These are phyloP conservation scores for Microctonus hyperodae DNA, from an alignment of 2,888 invertebrate genomes.

Conservation along the genomic window DNA sequence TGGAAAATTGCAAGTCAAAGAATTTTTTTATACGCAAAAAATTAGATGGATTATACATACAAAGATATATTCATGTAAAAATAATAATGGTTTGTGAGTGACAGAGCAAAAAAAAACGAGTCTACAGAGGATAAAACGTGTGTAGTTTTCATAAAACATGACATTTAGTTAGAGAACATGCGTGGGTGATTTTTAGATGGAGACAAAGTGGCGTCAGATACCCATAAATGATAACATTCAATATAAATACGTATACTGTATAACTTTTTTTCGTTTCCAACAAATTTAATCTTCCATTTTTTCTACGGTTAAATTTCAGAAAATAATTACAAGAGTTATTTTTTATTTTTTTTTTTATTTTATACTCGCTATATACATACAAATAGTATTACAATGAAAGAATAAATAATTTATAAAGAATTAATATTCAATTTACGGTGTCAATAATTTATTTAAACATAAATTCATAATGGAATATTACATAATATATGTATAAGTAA, in stretches of 20 bases:
- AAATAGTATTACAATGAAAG: too few species aligned
- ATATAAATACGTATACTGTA: too few species aligned
- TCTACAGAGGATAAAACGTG: background rate
- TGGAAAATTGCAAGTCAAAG: background rate
- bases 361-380: too few species aligned
- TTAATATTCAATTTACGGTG: too few species aligned
- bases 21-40: background rate
- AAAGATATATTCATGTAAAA: too few species aligned
- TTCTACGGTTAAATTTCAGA: too few species aligned
- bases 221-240: background rate
- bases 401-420: too few species aligned
- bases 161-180: background rate
- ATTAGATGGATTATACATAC: background rate
- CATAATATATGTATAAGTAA: too few species aligned
- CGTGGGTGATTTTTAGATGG: slow-evolving; percentile 1
- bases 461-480: background rate
- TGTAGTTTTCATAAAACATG: background rate
- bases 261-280: too few species aligned
- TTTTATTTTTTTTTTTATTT: background rate
- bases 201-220: background rate
- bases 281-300: too few species aligned
- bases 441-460: background rate
- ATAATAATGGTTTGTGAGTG: background rate
- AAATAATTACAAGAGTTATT: too few species aligned
- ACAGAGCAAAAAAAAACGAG: background rate